Evolutionary conservation across 2,888 invertebrate genomes (phyloP), one percentile per base, ranked within the genome.

Genomic region (Dicyrtomina minuta): DNA sequence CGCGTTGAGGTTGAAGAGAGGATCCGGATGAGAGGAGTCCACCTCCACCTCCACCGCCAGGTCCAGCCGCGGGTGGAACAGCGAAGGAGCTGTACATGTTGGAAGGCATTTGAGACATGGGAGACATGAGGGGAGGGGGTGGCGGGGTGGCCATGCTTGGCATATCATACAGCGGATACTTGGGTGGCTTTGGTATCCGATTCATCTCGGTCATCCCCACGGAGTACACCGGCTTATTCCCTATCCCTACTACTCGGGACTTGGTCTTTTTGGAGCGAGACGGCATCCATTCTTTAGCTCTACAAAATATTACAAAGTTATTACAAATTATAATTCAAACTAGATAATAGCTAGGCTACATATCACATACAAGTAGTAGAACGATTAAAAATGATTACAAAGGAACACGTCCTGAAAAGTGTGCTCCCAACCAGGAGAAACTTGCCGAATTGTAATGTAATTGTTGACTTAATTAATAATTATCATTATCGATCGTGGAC

Each of bases 41-140:
- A 3, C 55, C 39, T 2, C 44, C 5, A n/a, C 5, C n/a, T 12
- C 46, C n/a, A n/a, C n/a, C n/a, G n/a, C n/a, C n/a, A n/a, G n/a
- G n/a, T n/a, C n/a, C 33, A 4, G 51, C 15, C 15, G 22, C 46
- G 26, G 59, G 44, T n/a, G 66, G 66, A 13, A 20, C 22, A 10
- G 55, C 64, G 22, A 59, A 68, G 43, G 55, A 59, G 3, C 65
- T 43, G 51, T 64, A 72, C 17, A 58, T 51, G 39, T 70, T 68
- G 2, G 70, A 67, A 6, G 77, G 76, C 41, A 76, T 70, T 20
- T 71, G 71, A 5, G 72, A 61, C 77, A 77, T 77, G 0, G 77
- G 77, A 43, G 75, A 75, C 77, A 77, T 77, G 27, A 77, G 65
- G 10, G 77, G 77, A 1, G 77, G 73, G n/a, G 77, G 77, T 12